Evolutionary conservation across 2,888 invertebrate species (phyloP), one percentile per base, ranked within the genome.

Genomic region (Erebia palarica): DNA sequence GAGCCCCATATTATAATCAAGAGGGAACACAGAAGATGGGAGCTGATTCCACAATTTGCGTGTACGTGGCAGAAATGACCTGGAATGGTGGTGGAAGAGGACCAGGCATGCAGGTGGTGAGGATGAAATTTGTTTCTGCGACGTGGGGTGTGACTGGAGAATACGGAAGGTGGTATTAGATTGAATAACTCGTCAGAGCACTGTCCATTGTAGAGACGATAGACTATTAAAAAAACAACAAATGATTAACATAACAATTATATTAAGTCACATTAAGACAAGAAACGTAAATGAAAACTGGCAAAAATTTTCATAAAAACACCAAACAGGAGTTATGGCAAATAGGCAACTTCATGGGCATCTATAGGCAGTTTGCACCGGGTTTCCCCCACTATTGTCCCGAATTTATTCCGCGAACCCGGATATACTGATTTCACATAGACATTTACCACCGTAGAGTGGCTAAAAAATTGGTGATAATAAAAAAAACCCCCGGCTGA

Each of bases 391-490:
- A 72, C 69, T 71, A 58, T 77, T 78, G 80, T 83, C 79, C 84
- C 80, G 77, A 78, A 79, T 84, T 75, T 78, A 74, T 78, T 80
- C 75, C 80, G 73, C 79, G 82, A 84, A 86, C 87, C 87, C 87
- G 87, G 87, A 88, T 87, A 83, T 79, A 83, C 81, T 83, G 10
- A 16, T 44, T 13, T 1, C 49, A 44, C 44, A 18, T 11, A 13
- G 63, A 63, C 14, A 63, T 63, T 60, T 11, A 44, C 10, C n/a
- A 63, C 9, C 1, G 14, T 18, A 63, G 63, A 63, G 47, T 14
- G 49, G 21, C 63, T 13, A 49, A 9, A 10, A 7, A 1, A 27
- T n/a, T n/a, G n/a, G n/a, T n/a, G n/a, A n/a, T n/a, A n/a, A n/a
- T n/a, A n/a, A n/a, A n/a, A n/a, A n/a, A n/a, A n/a, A n/a, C n/a